Evolutionary conservation across 1,140 invertebrate genomes (phyloP), one percentile per base, ranked within the genome.

Genomic region (Macrocentrus cingulum): DNA sequence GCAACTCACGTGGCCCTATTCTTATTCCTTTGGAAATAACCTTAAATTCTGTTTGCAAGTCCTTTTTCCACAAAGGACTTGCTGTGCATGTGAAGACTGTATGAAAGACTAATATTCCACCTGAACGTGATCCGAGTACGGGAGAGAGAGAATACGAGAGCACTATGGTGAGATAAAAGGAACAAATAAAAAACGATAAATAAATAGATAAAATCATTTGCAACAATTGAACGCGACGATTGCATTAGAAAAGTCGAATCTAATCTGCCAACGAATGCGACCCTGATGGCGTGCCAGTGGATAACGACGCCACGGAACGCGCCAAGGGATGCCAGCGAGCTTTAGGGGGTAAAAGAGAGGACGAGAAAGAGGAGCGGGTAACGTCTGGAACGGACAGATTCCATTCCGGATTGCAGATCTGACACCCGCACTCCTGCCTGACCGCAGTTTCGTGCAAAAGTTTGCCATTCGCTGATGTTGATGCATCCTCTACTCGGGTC

Each of bases 371-470:
- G 4, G 42, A 18, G 44, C 25, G 50, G 67, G 66, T 75, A 72
- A 71, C 60, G 72, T 77, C 76, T 78, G 77, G 70, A 73, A 61
- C 72, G 68, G 77, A 79, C 77, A 79, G 77, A 76, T 77, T 76
- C 74, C 69, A 79, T 79, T 79, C 76, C 71, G 69, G 71, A 73
- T 77, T 75, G 75, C 68, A 76, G 72, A 76, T 77, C 69, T 72
- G 62, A 68, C 67, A 65, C 70, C 71, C 71, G 66, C 75, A 70
- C 69, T 67, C 66, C 62, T 22, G 42, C 60, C 64, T 68, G 63
- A 71, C 69, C 68, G 61, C 63, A 54, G 61, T 54, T 64, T 54
- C 56, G 46, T 58, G 60, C 64, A 66, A 71, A 71, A 65, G 64
- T 70, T 67, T 66, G 58, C 61, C 59, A 58, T 49, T 61, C 60